phyloP scores from a whole-genome alignment of 2,797 vertebrate genomes.

The Falco naumanni region DNA sequence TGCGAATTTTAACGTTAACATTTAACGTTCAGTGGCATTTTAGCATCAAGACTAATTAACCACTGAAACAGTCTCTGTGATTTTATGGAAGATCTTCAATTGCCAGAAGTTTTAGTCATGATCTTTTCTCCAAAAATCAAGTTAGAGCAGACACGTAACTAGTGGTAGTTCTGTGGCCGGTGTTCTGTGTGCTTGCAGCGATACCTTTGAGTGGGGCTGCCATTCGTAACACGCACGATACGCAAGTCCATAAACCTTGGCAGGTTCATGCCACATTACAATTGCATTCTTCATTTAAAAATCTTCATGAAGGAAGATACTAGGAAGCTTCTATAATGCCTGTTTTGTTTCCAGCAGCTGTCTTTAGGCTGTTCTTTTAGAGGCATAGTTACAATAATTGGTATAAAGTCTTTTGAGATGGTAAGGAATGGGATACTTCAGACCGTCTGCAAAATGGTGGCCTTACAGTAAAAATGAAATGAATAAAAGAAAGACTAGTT shows the following conservation, averaged over 20 bases:
- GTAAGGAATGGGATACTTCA: conserved; percentile 74
- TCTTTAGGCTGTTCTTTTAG: conserved; percentile 62
- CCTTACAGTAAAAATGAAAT: conserved; percentile 64
- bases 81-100: background rate
- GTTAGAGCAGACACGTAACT: background rate
- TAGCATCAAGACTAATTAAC: background rate
- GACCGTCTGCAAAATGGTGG: conserved; percentile 79
- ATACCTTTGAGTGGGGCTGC: background rate
- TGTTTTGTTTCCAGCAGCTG: conserved; percentile 71
- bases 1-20: background rate
- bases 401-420: conserved; percentile 65
- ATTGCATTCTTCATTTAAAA: conserved; percentile 21
- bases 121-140: background rate
- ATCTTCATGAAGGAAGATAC: background rate
- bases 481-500: conserved; percentile 70
- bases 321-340: conserved; percentile 11
- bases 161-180: background rate
- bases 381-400: conserved; percentile 62
- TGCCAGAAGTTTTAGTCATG: background rate
- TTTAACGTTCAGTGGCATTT: background rate
- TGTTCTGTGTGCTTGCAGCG: background rate
- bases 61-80: background rate
- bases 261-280: conserved; percentile 19
- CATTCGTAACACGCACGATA: background rate
- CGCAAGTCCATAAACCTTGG: background rate